A percentile compares a stretch with the other conserved stretches of the same genome.
Conservation (phyloP, 2,113 vertebrate species). For the Argyrosomus japonicus region DNA sequence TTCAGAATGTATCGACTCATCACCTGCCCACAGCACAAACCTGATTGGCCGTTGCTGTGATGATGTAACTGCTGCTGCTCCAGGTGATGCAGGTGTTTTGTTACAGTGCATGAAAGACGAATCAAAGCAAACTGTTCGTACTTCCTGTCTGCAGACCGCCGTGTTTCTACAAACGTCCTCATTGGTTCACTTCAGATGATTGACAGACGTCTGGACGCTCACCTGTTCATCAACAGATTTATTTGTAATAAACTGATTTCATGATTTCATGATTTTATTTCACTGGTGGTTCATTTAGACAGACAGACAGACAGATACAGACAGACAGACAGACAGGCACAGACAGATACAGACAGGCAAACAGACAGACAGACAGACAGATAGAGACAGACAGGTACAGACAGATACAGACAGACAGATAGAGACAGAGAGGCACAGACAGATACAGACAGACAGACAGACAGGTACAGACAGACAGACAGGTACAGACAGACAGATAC, state of each 20-base stretch:
- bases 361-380: too few relatives aligned
- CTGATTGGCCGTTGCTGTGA: slow-evolving; percentile 65
- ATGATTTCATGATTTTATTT: slow-evolving; percentile 37
- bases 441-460: too few relatives aligned
- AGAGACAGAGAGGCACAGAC: too few relatives aligned
- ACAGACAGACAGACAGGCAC: too few relatives aligned
- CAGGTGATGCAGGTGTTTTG: slow-evolving; percentile 39
- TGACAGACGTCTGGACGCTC: slow-evolving; percentile 8
- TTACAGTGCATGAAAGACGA: slow-evolving; percentile 54
- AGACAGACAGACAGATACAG: too few relatives aligned
- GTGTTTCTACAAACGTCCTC: slow-evolving; percentile 18
- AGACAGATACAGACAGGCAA: too few relatives aligned
- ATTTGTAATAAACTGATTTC: slow-evolving; percentile 81
- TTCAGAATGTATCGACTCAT: slow-evolving; percentile 66
- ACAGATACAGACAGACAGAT: too few relatives aligned
- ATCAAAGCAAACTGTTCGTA: slow-evolving; percentile 2
- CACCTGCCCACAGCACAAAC: slow-evolving; percentile 34
- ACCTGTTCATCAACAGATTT: slow-evolving; percentile 45
- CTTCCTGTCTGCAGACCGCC: background rate
- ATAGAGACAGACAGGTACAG: too few relatives aligned
- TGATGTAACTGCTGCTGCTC: slow-evolving; percentile 58
- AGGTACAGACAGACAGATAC: too few relatives aligned
- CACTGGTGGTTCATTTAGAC: too few relatives aligned
- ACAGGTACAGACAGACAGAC: too few relatives aligned
- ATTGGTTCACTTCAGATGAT: slow-evolving; percentile 42